These are phyloP conservation scores for Manduca sexta DNA, from an alignment of 1,140 invertebrate genomes.

Conservation along the genomic window DNA sequence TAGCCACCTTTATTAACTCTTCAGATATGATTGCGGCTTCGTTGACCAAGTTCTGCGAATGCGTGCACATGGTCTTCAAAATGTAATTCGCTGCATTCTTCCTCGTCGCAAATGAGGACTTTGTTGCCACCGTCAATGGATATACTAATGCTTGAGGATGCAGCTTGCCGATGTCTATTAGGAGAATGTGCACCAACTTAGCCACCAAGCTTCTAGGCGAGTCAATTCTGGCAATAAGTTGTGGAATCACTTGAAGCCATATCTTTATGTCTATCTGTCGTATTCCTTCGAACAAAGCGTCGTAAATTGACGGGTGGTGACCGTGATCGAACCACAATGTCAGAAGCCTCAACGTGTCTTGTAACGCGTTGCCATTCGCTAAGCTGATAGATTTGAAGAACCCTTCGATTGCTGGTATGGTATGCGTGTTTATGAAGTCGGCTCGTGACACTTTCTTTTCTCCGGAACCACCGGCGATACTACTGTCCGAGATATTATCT, in stretches of 20 bases:
- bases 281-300: conserved; percentile 93
- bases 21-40: conserved; percentile 96
- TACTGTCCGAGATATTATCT: conserved; percentile 48
- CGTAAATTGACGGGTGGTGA: conserved; percentile 92
- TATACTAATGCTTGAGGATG: conserved; percentile 96
- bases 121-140: conserved; percentile 97
- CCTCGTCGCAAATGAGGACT: conserved; percentile 89
- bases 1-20: conserved; percentile 97
- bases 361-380: conserved; percentile 92
- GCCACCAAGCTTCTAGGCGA: conserved; percentile 91
- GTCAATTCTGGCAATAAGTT: conserved; percentile 98
- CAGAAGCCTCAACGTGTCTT: conserved; percentile 94
- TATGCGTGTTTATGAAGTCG: conserved; percentile 85
- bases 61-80: conserved; percentile 95
- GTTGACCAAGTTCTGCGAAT: conserved; percentile 93
- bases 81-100: conserved; percentile 95
- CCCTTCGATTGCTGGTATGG: conserved; percentile 95
- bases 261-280: conserved; percentile 96
- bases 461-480: conserved; percentile 39
- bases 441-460: conserved; percentile 51
- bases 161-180: conserved; percentile 95
- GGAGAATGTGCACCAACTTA: conserved; percentile 91
- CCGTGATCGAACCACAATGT: conserved; percentile 97
- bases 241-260: conserved; percentile 99
- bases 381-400: conserved; percentile 97